Conservation (phyloP, 2,888 invertebrate species). For the Octonoba sinensis region DNA sequence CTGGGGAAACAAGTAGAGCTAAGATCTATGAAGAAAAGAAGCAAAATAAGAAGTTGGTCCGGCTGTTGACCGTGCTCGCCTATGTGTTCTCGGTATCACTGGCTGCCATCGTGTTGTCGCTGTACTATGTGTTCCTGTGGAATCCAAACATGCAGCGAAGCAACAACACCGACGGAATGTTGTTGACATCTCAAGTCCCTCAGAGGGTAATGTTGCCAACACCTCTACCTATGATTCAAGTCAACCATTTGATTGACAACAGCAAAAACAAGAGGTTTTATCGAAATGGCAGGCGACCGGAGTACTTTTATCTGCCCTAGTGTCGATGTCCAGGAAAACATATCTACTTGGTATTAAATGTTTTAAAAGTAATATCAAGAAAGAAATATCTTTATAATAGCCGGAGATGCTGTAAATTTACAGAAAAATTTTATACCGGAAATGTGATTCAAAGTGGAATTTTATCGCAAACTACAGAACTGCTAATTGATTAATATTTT, state of each 20-base stretch:
- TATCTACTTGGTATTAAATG: neutral
- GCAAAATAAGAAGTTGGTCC: constrained; percentile 63
- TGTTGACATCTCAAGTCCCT: constrained; percentile 3
- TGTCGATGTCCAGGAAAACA: neutral
- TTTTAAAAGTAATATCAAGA: neutral
- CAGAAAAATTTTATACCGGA: too few species aligned
- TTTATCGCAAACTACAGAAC: too few species aligned
- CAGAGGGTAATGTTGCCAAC: neutral
- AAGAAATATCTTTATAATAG: too few species aligned
- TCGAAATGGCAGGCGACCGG: constrained; percentile 35
- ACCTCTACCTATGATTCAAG: constrained; percentile 8
- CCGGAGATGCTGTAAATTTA: too few species aligned
- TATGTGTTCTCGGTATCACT: constrained; percentile 66
- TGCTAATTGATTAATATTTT: too few species aligned
- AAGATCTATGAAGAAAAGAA: constrained; percentile 64
- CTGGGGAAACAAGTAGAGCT: constrained; percentile 58
- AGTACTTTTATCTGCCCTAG: constrained; percentile 22
- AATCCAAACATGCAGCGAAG: constrained; percentile 62
- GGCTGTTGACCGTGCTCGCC: constrained; percentile 65
- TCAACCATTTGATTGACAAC: neutral
- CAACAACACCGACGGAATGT: constrained; percentile 25
- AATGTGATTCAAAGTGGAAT: too few species aligned
- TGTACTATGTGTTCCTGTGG: constrained; percentile 66
- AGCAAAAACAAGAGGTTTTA: constrained; percentile 36
- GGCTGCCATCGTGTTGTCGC: constrained; percentile 65